A percentile compares a stretch with the other conserved stretches of the same genome.
These are phyloP conservation scores for Yponomeuta evonymella DNA, from an alignment of 2,888 invertebrate genomes.

Conservation along the genomic window DNA sequence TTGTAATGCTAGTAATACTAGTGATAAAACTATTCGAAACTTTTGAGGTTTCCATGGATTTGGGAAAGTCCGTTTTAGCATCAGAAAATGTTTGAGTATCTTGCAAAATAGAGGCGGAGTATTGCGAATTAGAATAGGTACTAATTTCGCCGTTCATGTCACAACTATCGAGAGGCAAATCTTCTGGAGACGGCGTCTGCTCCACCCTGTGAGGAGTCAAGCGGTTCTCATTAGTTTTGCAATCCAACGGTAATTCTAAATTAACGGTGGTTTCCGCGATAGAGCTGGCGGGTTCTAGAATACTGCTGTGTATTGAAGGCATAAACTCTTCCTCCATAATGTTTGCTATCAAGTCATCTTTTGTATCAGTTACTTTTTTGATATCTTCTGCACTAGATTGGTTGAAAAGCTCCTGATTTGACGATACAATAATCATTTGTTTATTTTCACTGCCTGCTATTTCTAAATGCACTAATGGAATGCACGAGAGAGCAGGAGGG, in stretches of 20 bases:
- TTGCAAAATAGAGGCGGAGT: constrained; percentile 65
- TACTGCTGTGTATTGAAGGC: constrained; percentile 77
- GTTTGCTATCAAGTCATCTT: neutral
- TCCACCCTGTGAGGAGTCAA: constrained; percentile 75
- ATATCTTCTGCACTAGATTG: neutral
- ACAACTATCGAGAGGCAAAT: constrained; percentile 86
- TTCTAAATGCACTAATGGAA: constrained; percentile 4
- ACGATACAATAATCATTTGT: neutral
- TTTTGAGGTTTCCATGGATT: constrained; percentile 78
- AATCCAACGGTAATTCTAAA: constrained; percentile 72
- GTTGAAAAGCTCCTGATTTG: neutral
- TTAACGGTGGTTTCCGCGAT: constrained; percentile 71
- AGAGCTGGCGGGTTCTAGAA: constrained; percentile 76
- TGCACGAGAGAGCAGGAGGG: neutral
- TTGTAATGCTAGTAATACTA: constrained; percentile 92
- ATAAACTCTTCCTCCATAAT: constrained; percentile 76
- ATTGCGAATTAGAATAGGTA: constrained; percentile 64
- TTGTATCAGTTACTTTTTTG: constrained; percentile 2
- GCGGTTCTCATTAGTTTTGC: constrained; percentile 58
- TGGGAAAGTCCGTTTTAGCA: constrained; percentile 76
- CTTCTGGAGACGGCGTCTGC: constrained; percentile 90
- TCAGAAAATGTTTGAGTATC: constrained; percentile 75
- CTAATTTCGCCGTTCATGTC: constrained; percentile 78
- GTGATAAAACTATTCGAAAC: constrained; percentile 87
- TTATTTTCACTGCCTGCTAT: neutral